Base-by-base conservation (phyloP, 1,140 invertebrate species). In the Habropoda laboriosa region DNA sequence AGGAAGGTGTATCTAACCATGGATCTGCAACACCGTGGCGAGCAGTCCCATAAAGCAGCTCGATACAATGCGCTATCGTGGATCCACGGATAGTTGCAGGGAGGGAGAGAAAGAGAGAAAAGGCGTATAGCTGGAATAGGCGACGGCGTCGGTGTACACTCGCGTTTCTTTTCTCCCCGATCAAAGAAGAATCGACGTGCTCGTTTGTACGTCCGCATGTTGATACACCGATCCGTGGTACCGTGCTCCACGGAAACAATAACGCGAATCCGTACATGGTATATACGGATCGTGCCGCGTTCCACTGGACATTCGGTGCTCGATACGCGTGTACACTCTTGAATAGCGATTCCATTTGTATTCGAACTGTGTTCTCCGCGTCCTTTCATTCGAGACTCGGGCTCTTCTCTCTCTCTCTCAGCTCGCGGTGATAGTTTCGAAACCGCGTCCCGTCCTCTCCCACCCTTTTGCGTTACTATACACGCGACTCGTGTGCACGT, bases 261-360 rank as follows among this genome's bases (percentile, higher is more conserved):
- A 89, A 86, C 81, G 80, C 87, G 84, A 83, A 85, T 89, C 87
- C 88, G 78, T 89, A 88, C 81, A 89, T 82, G 88, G 85, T 67
- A 64, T 68, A 86, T 70, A 64, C 71, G n/a, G 76, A 66, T 80
- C 57, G 66, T 45, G 51, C 61, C 12, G 16, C 55, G 57, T 27
- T 45, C 45, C 13, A 35, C 30, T 3, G 10, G 49, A 64, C 75
- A 81, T 76, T 81, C 68, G 78, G 72, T 61, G 60, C 38, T 49
- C 49, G 45, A 32, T 81, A 51, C 81, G 51, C 71, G 77, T 74
- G 70, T 74, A 55, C 75, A 76, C 74, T n/a, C n/a, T n/a, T 87
- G 87, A 83, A 88, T 83, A 72, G 81, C 85, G 67, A 86, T 87
- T 88, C 85, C 79, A 89, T 90, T 90, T 87, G 87, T 89, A 89